Evolutionary conservation across 2,113 vertebrate genomes (phyloP).

Genomic region (Oreochromis aureus): DNA sequence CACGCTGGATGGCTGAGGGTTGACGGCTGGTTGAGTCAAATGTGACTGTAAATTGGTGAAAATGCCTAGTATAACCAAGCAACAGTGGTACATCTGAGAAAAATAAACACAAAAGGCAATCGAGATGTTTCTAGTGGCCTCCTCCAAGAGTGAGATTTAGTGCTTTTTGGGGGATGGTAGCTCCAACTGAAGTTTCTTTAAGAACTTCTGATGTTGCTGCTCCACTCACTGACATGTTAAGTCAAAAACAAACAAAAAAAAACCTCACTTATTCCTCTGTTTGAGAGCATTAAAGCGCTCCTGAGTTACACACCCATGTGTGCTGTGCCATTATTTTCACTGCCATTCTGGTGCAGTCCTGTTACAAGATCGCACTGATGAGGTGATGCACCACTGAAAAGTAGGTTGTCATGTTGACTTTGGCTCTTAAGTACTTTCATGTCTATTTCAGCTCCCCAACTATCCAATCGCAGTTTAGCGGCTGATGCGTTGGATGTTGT

Average conservation of each 20-base stretch:
- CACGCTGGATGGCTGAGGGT: not conserved
- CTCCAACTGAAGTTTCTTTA: not conserved
- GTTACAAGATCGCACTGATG: not conserved
- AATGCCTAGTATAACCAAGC: not conserved
- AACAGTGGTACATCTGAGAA: not conserved
- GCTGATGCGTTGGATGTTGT: not conserved
- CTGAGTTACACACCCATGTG: not conserved
- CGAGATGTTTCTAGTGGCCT: not conserved
- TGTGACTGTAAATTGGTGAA: not conserved
- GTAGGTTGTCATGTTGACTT: not conserved
- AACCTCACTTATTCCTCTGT: not conserved
- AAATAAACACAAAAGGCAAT: not conserved
- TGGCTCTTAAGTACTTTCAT: not conserved
- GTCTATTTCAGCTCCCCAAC: not conserved
- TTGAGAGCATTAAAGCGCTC: not conserved
- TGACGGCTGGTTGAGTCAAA: not conserved
- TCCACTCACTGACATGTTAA: not conserved
- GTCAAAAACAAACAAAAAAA: not conserved
- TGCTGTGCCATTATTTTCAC: not conserved
- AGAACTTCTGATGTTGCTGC: not conserved
- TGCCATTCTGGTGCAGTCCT: not conserved
- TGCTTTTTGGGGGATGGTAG: not conserved
- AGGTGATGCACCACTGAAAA: not conserved
- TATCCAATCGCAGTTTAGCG: not conserved
- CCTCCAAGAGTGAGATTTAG: not conserved